Evolutionary conservation across 2,797 vertebrate genomes (phyloP), one percentile per base, ranked within the genome.

Genomic region (Dallia pectoralis): DNA sequence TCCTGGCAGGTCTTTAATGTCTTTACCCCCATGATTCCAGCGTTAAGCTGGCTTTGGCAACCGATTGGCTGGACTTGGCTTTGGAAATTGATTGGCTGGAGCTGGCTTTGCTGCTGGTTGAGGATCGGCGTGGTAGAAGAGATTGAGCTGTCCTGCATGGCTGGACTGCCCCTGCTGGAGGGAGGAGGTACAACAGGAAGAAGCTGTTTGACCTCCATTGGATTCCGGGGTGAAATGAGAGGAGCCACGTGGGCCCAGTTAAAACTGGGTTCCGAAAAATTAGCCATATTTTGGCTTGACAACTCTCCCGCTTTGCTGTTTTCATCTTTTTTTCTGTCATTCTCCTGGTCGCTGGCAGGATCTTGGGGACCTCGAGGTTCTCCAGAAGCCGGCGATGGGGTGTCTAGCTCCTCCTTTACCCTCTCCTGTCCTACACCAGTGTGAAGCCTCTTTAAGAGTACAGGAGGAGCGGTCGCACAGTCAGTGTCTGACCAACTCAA

Each of bases 191-290:
- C 32, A 7, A 75, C 69, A 63, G 76, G 9, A 19, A 75, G 32
- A 19, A 78, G 76, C 16, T 66, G 85, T 69, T 70, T 77, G 61
- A 84, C 82, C 8, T 19, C 27, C 70, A 68, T 64, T 33, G 91
- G 76, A 69, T 89, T 91, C 2, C 89, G 79, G 0, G 93, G 93
- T 69, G 94, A 94, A 61, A 89, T 89, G 81, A 95, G 93, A 6
- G 95, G 95, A 12, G 93, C 82, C 0, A 92, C 85, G n/a, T 96
- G 95, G 72, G 94, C 92, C 95, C 94, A 95, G 0, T 95, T 95
- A 70, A 94, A 85, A 79, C 93, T 94, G 19, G 95, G 89, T 76
- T 92, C 83, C 0, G 94, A 92, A 87, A 86, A 90, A n/a, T 82
- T 82, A 40, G 85, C 85, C 15, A 67, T 76, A 78, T 84, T 88